A percentile compares a stretch with the other conserved stretches of the same genome.
Conservation (phyloP, 2,113 vertebrate genomes). For the Copsychus sechellarum region DNA sequence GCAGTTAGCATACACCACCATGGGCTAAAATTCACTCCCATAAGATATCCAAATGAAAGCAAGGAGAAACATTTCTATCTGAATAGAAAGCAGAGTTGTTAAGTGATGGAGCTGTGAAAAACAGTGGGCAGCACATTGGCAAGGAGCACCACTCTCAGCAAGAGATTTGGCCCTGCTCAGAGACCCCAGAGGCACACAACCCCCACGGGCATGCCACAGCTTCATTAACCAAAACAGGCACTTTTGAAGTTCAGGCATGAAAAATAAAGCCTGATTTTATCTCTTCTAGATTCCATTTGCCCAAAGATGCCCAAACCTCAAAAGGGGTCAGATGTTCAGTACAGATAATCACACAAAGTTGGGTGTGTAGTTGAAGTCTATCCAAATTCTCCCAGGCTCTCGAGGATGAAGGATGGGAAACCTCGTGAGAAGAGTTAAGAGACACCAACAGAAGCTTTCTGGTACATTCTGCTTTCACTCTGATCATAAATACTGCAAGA, state of each 20-base stretch:
- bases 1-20: not conserved
- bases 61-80: not conserved
- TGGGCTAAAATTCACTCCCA: not conserved
- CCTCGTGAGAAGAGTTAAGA: slow-evolving; percentile 25
- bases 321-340: slow-evolving; percentile 64
- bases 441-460: slow-evolving; percentile 54
- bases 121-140: not conserved
- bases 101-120: not conserved
- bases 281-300: slow-evolving; percentile 50
- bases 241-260: slow-evolving; percentile 58
- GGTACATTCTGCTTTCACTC: slow-evolving; percentile 49
- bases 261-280: slow-evolving; percentile 60
- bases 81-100: not conserved
- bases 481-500: slow-evolving; percentile 66
- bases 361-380: slow-evolving; percentile 52
- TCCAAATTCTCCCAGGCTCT: slow-evolving; percentile 51
- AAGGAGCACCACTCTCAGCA: not conserved
- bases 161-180: not conserved
- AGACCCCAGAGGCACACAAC: not conserved
- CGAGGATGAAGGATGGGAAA: slow-evolving; percentile 41
- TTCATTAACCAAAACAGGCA: slow-evolving; percentile 53
- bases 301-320: slow-evolving; percentile 64
- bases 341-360: slow-evolving; percentile 53
- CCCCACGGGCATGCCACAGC: not conserved
- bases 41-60: not conserved